Conservation (phyloP, 2,797 vertebrate genomes). For the Brachyrhaphis roseni region DNA sequence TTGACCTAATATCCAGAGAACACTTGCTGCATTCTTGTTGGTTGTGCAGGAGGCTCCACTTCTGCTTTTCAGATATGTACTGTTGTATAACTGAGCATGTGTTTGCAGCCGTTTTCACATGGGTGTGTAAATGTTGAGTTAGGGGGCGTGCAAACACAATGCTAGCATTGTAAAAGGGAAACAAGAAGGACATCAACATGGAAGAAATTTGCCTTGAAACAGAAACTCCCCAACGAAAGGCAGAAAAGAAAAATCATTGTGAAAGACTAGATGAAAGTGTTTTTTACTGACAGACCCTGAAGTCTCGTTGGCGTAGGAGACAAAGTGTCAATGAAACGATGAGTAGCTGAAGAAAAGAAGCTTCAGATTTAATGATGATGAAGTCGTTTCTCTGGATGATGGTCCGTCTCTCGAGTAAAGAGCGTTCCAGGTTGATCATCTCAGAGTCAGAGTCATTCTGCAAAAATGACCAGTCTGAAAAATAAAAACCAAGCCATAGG, state of each 20-base stretch:
- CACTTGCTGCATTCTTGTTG: too few relatives aligned
- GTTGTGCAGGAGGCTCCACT: too few relatives aligned
- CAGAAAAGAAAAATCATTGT: neutral
- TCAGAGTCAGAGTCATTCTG: neutral
- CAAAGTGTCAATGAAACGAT: neutral
- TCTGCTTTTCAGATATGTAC: too few relatives aligned
- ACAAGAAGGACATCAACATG: neutral
- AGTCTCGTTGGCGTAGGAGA: neutral
- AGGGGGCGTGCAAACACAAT: neutral
- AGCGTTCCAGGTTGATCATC: neutral
- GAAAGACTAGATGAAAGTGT: neutral
- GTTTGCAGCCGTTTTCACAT: too few relatives aligned
- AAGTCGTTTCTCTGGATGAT: neutral
- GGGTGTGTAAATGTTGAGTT: too few relatives aligned
- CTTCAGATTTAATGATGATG: neutral
- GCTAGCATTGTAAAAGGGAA: neutral
- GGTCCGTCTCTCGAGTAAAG: neutral
- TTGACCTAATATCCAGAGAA: too few relatives aligned
- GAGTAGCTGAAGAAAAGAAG: neutral
- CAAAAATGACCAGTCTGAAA: neutral
- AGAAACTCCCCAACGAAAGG: neutral
- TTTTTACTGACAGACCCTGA: neutral
- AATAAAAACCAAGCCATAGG: neutral
- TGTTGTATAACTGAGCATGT: too few relatives aligned
- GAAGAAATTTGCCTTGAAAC: neutral